Conservation (phyloP, 2,888 invertebrate genomes). For the Chelonus formosanus region DNA sequence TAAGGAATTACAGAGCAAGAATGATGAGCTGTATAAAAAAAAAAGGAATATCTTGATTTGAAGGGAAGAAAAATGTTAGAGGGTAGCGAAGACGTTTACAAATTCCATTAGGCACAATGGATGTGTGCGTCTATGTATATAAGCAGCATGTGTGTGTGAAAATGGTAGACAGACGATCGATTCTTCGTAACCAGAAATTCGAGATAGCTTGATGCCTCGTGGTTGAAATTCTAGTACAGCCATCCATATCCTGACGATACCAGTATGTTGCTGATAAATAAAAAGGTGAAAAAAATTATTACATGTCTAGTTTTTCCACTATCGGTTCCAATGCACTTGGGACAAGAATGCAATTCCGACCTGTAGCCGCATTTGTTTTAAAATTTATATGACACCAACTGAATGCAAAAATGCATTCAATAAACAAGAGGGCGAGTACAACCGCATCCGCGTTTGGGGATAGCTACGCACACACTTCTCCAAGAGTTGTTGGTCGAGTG, state of each 20-base stretch:
- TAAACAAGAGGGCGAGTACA: not conserved
- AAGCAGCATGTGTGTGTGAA: slow-evolving; percentile 10
- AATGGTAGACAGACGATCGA: slow-evolving; percentile 31
- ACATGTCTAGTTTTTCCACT: slow-evolving; percentile 15
- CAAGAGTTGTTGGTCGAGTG: slow-evolving; percentile 20
- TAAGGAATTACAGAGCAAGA: slow-evolving; percentile 12
- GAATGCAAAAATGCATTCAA: slow-evolving; percentile 4
- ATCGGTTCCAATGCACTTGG: slow-evolving; percentile 21
- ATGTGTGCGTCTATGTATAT: slow-evolving; percentile 12
- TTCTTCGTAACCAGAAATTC: slow-evolving; percentile 28
- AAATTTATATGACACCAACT: slow-evolving; percentile 8
- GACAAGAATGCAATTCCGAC: slow-evolving; percentile 10
- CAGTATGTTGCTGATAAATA: slow-evolving; percentile 22
- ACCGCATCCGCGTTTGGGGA: slow-evolving; percentile 5
- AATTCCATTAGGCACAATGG: slow-evolving; percentile 19
- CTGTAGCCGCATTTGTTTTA: not conserved
- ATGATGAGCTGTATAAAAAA: slow-evolving; percentile 16
- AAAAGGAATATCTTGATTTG: slow-evolving; percentile 14
- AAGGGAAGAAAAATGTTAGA: slow-evolving; percentile 4
- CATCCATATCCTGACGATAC: slow-evolving; percentile 26
- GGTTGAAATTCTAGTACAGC: slow-evolving; percentile 24
- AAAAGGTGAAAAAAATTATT: slow-evolving; percentile 5
- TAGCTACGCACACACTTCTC: slow-evolving; percentile 13
- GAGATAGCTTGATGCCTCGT: slow-evolving; percentile 26
- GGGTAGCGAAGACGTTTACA: slow-evolving; percentile 8